phyloP scores from a whole-genome alignment of 2,797 vertebrate species.

The Artibeus lituratus region DNA sequence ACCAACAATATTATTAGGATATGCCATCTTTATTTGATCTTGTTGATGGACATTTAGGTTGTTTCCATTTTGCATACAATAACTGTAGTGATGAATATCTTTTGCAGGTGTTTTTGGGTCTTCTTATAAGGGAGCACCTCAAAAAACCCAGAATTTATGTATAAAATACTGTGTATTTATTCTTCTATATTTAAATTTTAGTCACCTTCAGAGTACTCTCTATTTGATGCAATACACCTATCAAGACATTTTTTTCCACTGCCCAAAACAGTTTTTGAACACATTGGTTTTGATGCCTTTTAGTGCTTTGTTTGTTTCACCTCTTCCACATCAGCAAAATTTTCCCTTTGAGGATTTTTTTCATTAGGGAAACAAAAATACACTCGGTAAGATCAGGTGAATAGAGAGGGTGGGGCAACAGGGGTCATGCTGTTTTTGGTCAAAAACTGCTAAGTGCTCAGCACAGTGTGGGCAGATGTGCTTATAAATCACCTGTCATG shows the following conservation, averaged over 20 bases:
- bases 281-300: neutral
- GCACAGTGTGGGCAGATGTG: neutral
- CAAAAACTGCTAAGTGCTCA: neutral
- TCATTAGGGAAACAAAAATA: neutral
- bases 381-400: neutral
- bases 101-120: neutral
- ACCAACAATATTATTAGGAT: neutral
- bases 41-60: neutral
- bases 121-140: neutral
- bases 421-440: neutral
- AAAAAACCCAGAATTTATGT: neutral
- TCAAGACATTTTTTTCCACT: neutral
- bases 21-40: constrained; percentile 11
- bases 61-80: constrained; percentile 17
- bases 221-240: neutral
- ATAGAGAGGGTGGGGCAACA: neutral
- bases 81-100: neutral
- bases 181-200: neutral
- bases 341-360: neutral
- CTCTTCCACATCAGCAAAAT: neutral
- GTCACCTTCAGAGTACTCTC: neutral
- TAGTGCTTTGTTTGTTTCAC: neutral
- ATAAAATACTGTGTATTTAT: neutral
- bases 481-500: neutral
- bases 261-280: neutral